These are phyloP conservation scores for Lanius collurio DNA, from an alignment of 2,113 vertebrate genomes.

Conservation along the genomic window DNA sequence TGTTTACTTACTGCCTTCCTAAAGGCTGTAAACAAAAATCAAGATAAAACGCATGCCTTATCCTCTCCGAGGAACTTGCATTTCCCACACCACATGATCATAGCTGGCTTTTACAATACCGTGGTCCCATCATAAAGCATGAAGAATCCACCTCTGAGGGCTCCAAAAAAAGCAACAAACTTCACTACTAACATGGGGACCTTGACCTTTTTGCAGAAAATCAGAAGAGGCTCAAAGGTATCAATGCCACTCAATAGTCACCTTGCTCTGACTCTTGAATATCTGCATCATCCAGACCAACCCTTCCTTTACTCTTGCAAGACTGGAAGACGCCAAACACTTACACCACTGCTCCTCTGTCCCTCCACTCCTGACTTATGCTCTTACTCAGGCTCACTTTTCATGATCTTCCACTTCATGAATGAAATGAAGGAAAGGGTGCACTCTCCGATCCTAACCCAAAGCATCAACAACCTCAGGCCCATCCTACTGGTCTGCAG, in stretches of 20 bases:
- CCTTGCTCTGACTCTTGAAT: not conserved
- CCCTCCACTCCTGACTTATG: not conserved
- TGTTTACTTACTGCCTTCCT: not conserved
- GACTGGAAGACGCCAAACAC: not conserved
- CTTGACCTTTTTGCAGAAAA: not conserved
- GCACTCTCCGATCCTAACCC: not conserved
- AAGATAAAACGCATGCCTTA: not conserved
- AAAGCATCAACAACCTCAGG: not conserved
- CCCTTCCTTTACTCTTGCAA: not conserved
- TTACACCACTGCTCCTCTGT: not conserved
- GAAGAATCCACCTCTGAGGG: not conserved
- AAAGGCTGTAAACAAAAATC: not conserved
- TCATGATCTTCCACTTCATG: not conserved
- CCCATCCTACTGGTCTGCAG: not conserved
- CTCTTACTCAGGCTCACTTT: not conserved
- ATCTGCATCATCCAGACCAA: not conserved
- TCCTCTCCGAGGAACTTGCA: not conserved
- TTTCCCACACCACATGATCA: not conserved
- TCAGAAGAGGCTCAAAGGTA: not conserved
- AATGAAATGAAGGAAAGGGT: not conserved
- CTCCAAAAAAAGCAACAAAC: not conserved
- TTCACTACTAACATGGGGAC: not conserved
- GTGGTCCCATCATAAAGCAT: not conserved
- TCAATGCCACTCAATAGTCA: not conserved
- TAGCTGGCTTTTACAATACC: not conserved